A percentile compares a stretch with the other conserved stretches of the same genome.
Evolutionary conservation across 2,113 vertebrate species (phyloP).

Genomic region (Podarcis raffonei): DNA sequence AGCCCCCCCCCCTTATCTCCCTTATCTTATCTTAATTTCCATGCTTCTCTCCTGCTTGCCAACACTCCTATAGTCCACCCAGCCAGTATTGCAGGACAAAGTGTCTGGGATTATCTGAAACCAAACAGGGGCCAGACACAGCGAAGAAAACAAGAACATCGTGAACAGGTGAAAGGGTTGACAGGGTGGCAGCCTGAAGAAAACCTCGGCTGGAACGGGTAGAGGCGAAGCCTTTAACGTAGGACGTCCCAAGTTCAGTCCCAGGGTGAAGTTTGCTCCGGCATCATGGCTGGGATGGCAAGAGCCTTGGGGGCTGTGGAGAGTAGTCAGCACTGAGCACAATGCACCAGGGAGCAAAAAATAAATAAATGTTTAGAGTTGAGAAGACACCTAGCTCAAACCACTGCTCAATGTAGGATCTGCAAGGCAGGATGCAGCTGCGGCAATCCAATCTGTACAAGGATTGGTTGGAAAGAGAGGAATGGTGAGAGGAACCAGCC

Average conservation of each 20-base stretch:
- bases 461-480: too few species aligned
- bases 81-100: background rate
- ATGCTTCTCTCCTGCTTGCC: background rate
- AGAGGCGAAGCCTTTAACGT: background rate
- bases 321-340: background rate
- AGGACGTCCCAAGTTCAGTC: background rate
- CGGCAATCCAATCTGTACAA: background rate
- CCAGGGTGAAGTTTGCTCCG: too few species aligned
- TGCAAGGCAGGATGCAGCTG: background rate
- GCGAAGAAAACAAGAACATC: background rate
- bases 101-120: slow-evolving; percentile 28
- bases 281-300: background rate
- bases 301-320: background rate
- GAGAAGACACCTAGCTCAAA: too few species aligned
- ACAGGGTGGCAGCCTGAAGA: background rate
- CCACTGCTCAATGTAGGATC: too few species aligned
- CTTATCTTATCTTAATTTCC: background rate
- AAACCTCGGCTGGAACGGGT: background rate
- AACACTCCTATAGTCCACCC: background rate
- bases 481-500: too few species aligned
- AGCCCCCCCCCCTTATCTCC: background rate
- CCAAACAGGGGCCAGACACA: background rate
- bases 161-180: slow-evolving; percentile 14
- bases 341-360: background rate
- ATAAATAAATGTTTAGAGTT: too few species aligned